Percentiles rank a stretch among this genome's conserved stretches.
Conservation (phyloP, 1,140 invertebrate genomes). For the Thaumatotibia leucotreta region DNA sequence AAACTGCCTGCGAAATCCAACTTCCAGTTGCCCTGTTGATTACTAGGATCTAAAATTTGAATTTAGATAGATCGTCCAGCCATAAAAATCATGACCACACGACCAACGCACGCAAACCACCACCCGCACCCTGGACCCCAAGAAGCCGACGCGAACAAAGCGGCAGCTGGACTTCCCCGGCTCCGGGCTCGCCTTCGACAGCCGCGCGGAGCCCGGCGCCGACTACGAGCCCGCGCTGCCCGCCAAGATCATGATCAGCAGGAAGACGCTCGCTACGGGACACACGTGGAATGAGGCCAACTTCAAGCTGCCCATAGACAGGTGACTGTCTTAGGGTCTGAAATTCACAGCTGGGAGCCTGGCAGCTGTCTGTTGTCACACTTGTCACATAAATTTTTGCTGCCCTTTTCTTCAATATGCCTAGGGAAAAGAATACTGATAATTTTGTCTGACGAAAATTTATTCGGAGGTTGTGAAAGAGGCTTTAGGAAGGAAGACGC, state of each 20-base stretch:
- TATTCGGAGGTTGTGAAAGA: too few species aligned
- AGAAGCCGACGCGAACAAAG: slow-evolving; percentile 45
- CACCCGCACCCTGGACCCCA: slow-evolving; percentile 36
- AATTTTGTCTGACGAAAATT: too few species aligned
- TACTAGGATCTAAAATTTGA: too few species aligned
- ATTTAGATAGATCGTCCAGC: too few species aligned
- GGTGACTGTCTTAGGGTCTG: slow-evolving; percentile 28
- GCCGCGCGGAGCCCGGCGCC: slow-evolving; percentile 28
- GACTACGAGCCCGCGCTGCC: slow-evolving; percentile 58
- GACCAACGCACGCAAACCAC: slow-evolving; percentile 42
- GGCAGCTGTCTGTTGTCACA: too few species aligned
- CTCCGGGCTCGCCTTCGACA: slow-evolving; percentile 58
- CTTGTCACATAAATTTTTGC: too few species aligned
- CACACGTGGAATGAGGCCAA: slow-evolving; percentile 70
- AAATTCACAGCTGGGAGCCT: not conserved
- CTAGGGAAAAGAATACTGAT: too few species aligned
- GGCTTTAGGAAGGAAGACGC: too few species aligned
- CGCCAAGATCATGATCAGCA: slow-evolving; percentile 67
- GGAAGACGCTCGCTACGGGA: slow-evolving; percentile 65
- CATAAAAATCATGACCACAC: too few species aligned
- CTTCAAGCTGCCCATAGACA: slow-evolving; percentile 68
- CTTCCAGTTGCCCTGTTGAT: too few species aligned
- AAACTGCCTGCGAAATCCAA: too few species aligned
- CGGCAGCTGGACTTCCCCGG: slow-evolving; percentile 57
- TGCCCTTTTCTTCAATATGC: not conserved